These are phyloP conservation scores for Diplosoma virens DNA, from an alignment of 23 tunicate species.

Conservation along the genomic window DNA sequence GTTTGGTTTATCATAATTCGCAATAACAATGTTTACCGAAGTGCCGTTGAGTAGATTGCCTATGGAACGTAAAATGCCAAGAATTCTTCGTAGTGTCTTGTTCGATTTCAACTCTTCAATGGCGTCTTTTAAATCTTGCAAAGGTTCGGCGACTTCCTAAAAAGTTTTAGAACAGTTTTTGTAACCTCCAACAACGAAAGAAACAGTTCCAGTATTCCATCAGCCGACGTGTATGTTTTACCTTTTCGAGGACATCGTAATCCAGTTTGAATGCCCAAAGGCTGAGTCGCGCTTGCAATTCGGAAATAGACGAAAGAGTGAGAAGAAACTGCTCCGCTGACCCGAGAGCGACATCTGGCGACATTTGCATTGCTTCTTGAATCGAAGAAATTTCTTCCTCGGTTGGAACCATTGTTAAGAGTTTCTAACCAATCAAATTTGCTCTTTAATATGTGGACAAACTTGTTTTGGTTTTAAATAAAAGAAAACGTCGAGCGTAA, in stretches of 20 bases:
- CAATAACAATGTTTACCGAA: constrained; percentile 50
- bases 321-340: constrained; percentile 95
- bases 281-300: constrained; percentile 80
- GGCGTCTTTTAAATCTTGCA: constrained; percentile 73
- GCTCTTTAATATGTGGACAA: too few relatives aligned
- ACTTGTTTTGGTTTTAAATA: too few relatives aligned
- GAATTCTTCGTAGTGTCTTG: constrained; percentile 56
- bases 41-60: constrained; percentile 88
- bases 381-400: constrained; percentile 85
- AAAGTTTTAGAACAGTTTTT: too few relatives aligned
- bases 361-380: constrained; percentile 87
- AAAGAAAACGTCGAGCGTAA: too few relatives aligned
- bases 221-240: neutral
- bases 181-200: too few relatives aligned
- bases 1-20: too few relatives aligned
- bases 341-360: constrained; percentile 96
- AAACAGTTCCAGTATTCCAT: too few relatives aligned
- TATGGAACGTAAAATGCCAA: constrained; percentile 62
- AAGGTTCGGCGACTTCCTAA: constrained; percentile 91
- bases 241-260: constrained; percentile 91
- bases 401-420: constrained; percentile 87
- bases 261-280: constrained; percentile 97
- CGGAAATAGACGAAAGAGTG: constrained; percentile 92
- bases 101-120: constrained; percentile 67
- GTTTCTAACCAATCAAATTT: too few relatives aligned